phyloP scores from a whole-genome alignment of 2,113 vertebrate genomes.

The Stigmatopora argus region DNA sequence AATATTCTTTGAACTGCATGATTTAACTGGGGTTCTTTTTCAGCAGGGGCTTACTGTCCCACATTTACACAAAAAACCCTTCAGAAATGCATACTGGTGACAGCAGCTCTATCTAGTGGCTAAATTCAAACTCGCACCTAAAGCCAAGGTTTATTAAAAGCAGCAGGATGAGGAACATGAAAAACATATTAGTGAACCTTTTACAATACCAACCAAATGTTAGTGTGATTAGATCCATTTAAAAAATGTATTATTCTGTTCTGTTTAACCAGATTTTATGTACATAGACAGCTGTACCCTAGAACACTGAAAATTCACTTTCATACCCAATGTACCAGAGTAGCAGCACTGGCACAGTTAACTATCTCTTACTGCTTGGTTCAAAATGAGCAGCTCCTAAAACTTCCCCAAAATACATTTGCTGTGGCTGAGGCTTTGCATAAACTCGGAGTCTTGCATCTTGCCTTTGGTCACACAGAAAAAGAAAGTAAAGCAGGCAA shows the following conservation, averaged over 20 bases:
- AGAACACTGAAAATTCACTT: slow-evolving; percentile 1
- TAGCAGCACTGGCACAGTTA: background rate
- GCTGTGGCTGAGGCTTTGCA: slow-evolving; percentile 31
- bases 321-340: slow-evolving; percentile 1
- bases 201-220: background rate
- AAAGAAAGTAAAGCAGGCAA: slow-evolving; percentile 3
- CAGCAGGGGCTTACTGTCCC: background rate
- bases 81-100: background rate
- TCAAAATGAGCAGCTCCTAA: slow-evolving; percentile 26
- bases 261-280: too few relatives aligned
- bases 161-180: background rate
- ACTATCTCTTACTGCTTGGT: slow-evolving; percentile 5
- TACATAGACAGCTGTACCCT: background rate
- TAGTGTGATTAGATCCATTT: background rate
- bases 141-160: background rate
- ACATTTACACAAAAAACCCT: background rate
- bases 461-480: slow-evolving; percentile 25
- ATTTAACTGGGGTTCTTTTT: background rate
- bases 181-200: background rate
- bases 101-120: slow-evolving; percentile 52
- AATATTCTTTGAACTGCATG: background rate
- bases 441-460: slow-evolving; percentile 14
- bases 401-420: slow-evolving; percentile 38
- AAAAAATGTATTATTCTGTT: background rate
- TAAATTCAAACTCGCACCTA: slow-evolving; percentile 2